Conservation (phyloP, 2,888 invertebrate genomes). For the Diarsia mendica region DNA sequence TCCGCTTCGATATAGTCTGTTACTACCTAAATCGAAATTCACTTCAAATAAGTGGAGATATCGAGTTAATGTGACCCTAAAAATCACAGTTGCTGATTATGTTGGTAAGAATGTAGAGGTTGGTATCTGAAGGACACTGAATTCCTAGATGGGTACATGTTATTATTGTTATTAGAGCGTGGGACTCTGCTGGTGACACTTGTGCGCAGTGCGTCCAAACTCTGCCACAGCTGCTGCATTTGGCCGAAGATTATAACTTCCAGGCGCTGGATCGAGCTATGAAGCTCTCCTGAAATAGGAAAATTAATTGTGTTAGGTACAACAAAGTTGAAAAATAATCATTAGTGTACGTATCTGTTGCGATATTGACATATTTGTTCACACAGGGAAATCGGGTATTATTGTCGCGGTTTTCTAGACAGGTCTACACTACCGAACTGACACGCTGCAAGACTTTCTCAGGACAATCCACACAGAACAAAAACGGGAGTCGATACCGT, state of each 20-base stretch:
- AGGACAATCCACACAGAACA: not conserved
- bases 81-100: conserved; percentile 38
- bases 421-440: not conserved
- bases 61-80: conserved; percentile 1
- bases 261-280: conserved; percentile 82
- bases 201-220: conserved; percentile 82
- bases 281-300: conserved; percentile 82
- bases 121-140: conserved; percentile 66
- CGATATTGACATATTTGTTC: not conserved
- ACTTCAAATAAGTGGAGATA: not conserved
- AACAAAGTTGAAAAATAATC: not conserved
- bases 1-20: not conserved
- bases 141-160: conserved; percentile 77
- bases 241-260: conserved; percentile 87
- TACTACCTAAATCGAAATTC: not conserved
- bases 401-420: not conserved
- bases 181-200: conserved; percentile 71
- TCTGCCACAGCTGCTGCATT: conserved; percentile 88
- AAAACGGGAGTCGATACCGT: not conserved
- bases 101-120: conserved; percentile 34
- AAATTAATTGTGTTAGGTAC: not conserved
- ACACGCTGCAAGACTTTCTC: not conserved
- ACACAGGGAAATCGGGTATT: not conserved
- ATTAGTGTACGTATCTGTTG: not conserved
- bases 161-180: conserved; percentile 41